phyloP scores from a whole-genome alignment of 2,888 invertebrate species.

The Xanthostigma xanthostigma region DNA sequence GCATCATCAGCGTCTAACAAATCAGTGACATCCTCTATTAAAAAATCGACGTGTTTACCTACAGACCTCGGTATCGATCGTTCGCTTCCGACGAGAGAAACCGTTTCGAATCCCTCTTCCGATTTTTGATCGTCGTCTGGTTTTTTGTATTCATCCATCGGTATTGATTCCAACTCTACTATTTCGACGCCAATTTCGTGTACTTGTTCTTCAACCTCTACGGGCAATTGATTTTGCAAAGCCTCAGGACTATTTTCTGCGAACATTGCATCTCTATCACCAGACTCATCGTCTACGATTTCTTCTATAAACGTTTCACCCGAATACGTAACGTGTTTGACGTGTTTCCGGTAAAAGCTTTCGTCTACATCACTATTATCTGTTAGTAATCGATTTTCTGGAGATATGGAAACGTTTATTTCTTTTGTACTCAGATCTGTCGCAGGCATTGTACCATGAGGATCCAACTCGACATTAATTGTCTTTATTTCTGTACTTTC shows the following conservation, averaged over 20 bases:
- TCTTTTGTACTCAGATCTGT: no score
- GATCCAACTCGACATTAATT: neutral
- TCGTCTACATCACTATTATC: conserved; percentile 5
- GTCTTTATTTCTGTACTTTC: neutral
- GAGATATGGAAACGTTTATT: no score
- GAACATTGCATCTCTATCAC: neutral
- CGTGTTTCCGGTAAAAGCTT: neutral
- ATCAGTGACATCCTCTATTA: neutral
- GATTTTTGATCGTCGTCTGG: conserved; percentile 7
- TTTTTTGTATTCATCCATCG: neutral
- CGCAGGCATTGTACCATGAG: no score
- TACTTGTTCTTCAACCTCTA: neutral
- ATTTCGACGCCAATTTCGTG: neutral
- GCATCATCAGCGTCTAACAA: no score
- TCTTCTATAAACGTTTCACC: no score
- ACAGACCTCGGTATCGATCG: no score
- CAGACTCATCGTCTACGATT: no score
- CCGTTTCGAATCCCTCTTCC: neutral
- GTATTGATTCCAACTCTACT: neutral
- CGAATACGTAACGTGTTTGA: neutral
- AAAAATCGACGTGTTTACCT: no score
- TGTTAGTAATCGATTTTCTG: no score
- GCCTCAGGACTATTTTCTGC: neutral
- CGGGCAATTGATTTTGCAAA: neutral
- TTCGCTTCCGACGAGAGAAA: neutral